Percentiles rank a stretch among this genome's conserved stretches.
phyloP scores from a whole-genome alignment of 2,113 vertebrate species.

The Paralichthys olivaceus region DNA sequence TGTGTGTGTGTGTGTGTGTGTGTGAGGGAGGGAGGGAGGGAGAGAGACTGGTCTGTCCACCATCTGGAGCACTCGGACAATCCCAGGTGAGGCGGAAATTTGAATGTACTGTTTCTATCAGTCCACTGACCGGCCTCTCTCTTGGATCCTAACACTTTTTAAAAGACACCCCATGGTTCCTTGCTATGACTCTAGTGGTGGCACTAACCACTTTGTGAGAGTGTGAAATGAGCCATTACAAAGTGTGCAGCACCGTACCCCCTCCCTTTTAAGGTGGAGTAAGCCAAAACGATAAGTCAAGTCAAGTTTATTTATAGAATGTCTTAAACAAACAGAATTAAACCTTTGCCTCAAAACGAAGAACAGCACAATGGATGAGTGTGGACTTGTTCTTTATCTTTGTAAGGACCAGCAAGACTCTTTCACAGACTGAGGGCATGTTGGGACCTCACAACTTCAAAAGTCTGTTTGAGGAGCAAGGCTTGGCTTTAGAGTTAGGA shows the following conservation, averaged over 20 bases:
- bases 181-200: conserved; percentile 57
- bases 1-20: conserved; percentile 20
- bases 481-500: too few relatives aligned
- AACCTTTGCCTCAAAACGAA: conserved; percentile 25
- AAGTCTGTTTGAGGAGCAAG: too few relatives aligned
- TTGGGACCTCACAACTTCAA: too few relatives aligned
- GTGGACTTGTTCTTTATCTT: background rate
- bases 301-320: conserved; percentile 56
- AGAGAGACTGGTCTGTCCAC: conserved; percentile 57
- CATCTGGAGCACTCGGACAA: conserved; percentile 74
- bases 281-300: conserved; percentile 62
- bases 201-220: conserved; percentile 66
- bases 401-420: too few relatives aligned
- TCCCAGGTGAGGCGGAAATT: conserved; percentile 75
- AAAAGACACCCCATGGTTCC: conserved; percentile 48
- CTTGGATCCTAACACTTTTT: conserved; percentile 62
- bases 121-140: conserved; percentile 49
- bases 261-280: conserved; percentile 48
- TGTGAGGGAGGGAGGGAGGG: background rate
- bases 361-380: background rate
- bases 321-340: conserved; percentile 33
- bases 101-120: conserved; percentile 68
- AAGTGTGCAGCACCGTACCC: conserved; percentile 55
- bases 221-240: conserved; percentile 79
- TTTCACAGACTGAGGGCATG: too few relatives aligned